A percentile compares a stretch with the other conserved stretches of the same genome.
Evolutionary conservation across 1,140 invertebrate genomes (phyloP).

Genomic region (Drosophila funebris): DNA sequence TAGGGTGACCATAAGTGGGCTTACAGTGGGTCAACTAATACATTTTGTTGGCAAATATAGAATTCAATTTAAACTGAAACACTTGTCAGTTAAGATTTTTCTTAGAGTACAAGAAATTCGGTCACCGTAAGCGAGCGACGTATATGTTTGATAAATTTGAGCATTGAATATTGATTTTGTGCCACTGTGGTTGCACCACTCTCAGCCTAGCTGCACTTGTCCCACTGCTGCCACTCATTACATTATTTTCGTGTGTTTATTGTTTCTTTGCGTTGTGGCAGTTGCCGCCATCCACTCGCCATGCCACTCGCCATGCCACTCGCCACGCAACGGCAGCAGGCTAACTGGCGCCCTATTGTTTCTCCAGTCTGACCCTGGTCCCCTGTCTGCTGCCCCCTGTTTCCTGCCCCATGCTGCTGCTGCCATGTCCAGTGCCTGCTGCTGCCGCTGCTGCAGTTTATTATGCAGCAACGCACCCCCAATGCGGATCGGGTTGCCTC

Average conservation of each 20-base stretch:
- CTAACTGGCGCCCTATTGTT: constrained; percentile 78
- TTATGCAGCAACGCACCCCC: constrained; percentile 81
- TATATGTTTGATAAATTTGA: too few species aligned
- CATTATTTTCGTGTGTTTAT: constrained; percentile 82
- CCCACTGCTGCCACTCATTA: constrained; percentile 71
- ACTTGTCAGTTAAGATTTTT: too few species aligned
- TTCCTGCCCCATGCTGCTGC: neutral
- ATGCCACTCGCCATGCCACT: constrained; percentile 37
- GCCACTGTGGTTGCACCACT: constrained; percentile 5
- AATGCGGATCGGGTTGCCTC: constrained; percentile 57
- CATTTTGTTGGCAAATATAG: neutral
- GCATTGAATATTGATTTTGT: neutral
- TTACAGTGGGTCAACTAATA: neutral
- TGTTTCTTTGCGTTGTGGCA: constrained; percentile 70
- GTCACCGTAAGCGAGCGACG: too few species aligned
- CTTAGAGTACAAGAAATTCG: too few species aligned
- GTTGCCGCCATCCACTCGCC: constrained; percentile 44
- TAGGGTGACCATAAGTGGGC: neutral
- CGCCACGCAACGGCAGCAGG: constrained; percentile 11
- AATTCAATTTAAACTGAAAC: neutral
- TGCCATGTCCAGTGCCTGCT: constrained; percentile 17
- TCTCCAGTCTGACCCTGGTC: constrained; percentile 2
- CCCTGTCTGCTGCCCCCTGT: neutral
- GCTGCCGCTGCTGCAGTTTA: constrained; percentile 72
- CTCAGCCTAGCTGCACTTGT: constrained; percentile 66